Base-by-base conservation (phyloP, 2,797 vertebrate genomes). In the Lutjanus campechanus region DNA sequence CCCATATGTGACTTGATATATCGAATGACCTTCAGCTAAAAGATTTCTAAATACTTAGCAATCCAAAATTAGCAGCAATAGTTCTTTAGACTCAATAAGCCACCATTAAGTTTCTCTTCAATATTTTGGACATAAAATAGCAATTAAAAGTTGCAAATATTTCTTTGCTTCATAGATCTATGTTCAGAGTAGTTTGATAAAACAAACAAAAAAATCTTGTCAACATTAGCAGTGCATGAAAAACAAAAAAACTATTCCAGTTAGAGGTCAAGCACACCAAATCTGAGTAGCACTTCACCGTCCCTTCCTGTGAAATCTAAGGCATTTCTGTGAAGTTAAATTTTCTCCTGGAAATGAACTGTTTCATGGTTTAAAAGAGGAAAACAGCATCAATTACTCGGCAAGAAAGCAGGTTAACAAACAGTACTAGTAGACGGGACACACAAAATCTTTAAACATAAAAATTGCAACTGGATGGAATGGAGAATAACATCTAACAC, bases 11-110 rank as follows among this genome's bases (percentile, higher is more conserved):
- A 85, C 41, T 3, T 40, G 58, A 79, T 79, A 63, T 49, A 69
- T 73, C 47, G 25, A 85, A 81, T 53, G 79, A 83, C 69, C 77
- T 89, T 89, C 73, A 88, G 76, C 64, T 73, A 51, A 75, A 70
- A 68, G 36, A 81, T 68, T 53, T 83, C 47, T 63, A 85, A 84
- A 85, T 44, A 67, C 47, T 47, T 78, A 79, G 56, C 59, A 67
- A 86, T 87, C 80, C 69, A 82, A 88, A 86, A 82, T 88, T 92
- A 92, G 93, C 91, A 95, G 94, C 94, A 93, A 87, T 68, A 79
- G 75, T 84, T 87, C 22, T 77, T 85, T 68, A 55, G 61, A 86
- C 69, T 81, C 64, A 83, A 71, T 50, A 53, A 76, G 47, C 83
- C 81, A 87, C 78, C 68, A 63, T 82, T 81, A 29, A 65, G 70